phyloP scores from a whole-genome alignment of 2,888 invertebrate genomes.

The Itoplectis maculator region DNA sequence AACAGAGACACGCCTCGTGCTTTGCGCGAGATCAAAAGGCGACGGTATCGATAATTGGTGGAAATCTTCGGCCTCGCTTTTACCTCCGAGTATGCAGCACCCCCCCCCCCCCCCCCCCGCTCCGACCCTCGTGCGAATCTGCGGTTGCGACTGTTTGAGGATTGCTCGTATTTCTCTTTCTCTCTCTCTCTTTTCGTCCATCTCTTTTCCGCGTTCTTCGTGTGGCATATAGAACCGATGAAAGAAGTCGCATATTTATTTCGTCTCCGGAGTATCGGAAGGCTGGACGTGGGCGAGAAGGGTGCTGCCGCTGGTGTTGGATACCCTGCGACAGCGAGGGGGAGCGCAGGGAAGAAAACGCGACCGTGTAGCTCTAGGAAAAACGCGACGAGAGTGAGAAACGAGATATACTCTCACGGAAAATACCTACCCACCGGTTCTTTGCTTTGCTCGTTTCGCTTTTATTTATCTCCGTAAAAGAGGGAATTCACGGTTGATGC shows the following conservation, averaged over 20 bases:
- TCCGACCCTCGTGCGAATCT: conserved; percentile 51
- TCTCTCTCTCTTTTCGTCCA: not conserved
- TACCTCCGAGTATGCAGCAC: too few species aligned
- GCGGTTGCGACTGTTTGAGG: conserved; percentile 78
- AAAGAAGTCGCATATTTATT: conserved; percentile 79
- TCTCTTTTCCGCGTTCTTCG: not conserved
- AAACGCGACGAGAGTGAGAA: conserved; percentile 46
- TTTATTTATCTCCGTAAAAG: conserved; percentile 78
- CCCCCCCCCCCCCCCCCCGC: too few species aligned
- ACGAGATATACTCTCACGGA: conserved; percentile 29
- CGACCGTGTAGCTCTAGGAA: conserved; percentile 12
- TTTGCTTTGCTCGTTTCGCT: conserved; percentile 74
- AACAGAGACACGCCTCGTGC: conserved; percentile 74
- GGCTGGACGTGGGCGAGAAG: conserved; percentile 24
- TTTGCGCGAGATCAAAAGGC: conserved; percentile 81
- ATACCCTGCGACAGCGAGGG: conserved; percentile 10
- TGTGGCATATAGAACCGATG: conserved; percentile 45
- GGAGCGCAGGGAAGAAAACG: conserved; percentile 22
- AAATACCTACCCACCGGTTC: conserved; percentile 42
- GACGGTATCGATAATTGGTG: conserved; percentile 82
- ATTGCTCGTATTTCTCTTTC: conserved; percentile 75
- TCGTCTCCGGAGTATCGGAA: conserved; percentile 69
- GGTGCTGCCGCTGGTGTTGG: conserved; percentile 29
- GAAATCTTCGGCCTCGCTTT: conserved; percentile 77
- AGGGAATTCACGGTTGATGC: conserved; percentile 61